Evolutionary conservation across 2,797 vertebrate species (phyloP), one percentile per base, ranked within the genome.

Genomic region (Hydrocynus forskahlii): DNA sequence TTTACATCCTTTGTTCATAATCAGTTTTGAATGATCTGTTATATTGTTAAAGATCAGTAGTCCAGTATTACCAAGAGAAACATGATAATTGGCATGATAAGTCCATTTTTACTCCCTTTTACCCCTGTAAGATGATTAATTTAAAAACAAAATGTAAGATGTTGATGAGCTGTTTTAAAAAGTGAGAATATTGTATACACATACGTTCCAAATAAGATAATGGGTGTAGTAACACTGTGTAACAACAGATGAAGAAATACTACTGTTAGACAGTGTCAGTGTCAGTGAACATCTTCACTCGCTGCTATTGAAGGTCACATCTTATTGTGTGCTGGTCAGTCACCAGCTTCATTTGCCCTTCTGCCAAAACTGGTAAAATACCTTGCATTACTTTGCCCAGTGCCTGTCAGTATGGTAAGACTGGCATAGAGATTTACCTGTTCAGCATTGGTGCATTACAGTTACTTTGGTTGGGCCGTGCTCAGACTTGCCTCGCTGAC

Each of bases 401-500:
- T 14, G 52, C 60, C 52, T 38, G 43, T 71, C 67, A 67, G 50
- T 48, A 7, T 74, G 67, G 79, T 50, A 17, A 70, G 12, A 14
- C 45, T 23, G n/a, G 10, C 50, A 55, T 16, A 19, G 14, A 48
- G 71, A 5, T 25, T 55, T 25, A 10, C 17, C 23, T 1, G 50
- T 29, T 73, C 50, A 57, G 25, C 17, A 73, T n/a, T 10, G 7
- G 13, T 40, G 17, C 12, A 5, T 50, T 55, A 40, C n/a, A 45
- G 40, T 48, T 12, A 63, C 38, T 76, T 45, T 60, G 81, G 84
- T 71, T 59, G 54, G 35, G 78, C 52, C 85, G 70, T 85, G 54
- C 75, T 71, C 79, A 63, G 81, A 80, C 75, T 78, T 85, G 78
- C 87, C 75, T 69, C 19, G 64, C 43, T 48, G 54, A 68, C 68